Evolutionary conservation across 2,113 vertebrate genomes (phyloP).

Genomic region (Perca fluviatilis): DNA sequence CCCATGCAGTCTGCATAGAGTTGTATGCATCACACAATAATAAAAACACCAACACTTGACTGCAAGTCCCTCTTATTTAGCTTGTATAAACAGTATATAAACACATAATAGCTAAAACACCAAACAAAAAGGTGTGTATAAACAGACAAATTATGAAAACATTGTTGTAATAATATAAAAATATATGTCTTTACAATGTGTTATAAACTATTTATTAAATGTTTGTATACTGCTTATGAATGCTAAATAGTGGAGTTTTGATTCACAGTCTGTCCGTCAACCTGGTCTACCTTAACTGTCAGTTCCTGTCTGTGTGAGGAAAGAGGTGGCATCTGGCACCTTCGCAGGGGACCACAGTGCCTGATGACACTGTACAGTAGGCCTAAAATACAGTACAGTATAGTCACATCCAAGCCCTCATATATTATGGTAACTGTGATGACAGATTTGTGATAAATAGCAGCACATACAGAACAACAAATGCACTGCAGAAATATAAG

Average conservation of each 20-base stretch:
- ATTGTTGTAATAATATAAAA: too few relatives aligned
- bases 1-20: not conserved
- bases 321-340: constrained; percentile 69
- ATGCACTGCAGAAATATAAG: not conserved
- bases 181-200: too few relatives aligned
- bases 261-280: not conserved
- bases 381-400: not conserved
- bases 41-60: not conserved
- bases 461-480: not conserved
- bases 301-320: constrained; percentile 27
- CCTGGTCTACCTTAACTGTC: constrained; percentile 65
- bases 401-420: not conserved
- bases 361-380: constrained; percentile 24
- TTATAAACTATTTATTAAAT: too few relatives aligned
- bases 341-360: constrained; percentile 40
- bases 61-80: not conserved
- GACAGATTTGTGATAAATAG: not conserved
- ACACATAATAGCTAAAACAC: not conserved
- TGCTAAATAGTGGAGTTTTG: not conserved
- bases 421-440: not conserved
- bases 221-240: too few relatives aligned
- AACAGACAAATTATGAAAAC: too few relatives aligned
- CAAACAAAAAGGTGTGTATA: too few relatives aligned
- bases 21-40: not conserved
- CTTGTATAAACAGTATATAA: not conserved